These are phyloP conservation scores for Onychostoma macrolepis DNA, from an alignment of 2,113 vertebrate genomes.

Conservation along the genomic window DNA sequence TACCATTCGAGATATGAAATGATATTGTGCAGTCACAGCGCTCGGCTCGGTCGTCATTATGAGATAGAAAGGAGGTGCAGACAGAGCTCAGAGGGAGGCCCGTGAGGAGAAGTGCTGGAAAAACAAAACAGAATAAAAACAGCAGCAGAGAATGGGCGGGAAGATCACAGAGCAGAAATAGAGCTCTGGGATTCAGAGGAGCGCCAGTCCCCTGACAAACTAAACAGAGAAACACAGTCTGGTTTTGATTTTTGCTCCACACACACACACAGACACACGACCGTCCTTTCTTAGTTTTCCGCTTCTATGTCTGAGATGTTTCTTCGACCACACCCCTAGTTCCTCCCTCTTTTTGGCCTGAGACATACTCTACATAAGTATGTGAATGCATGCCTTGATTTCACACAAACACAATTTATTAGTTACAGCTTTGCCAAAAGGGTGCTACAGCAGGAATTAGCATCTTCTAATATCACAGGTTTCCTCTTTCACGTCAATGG, in stretches of 20 bases:
- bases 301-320: slow-evolving; percentile 75
- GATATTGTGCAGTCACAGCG: slow-evolving; percentile 58
- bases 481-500: not conserved
- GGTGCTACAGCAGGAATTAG: not conserved
- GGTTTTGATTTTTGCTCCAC: slow-evolving; percentile 83
- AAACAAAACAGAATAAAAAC: slow-evolving; percentile 71
- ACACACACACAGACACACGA: slow-evolving; percentile 55
- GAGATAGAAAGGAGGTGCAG: slow-evolving; percentile 31
- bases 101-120: slow-evolving; percentile 58
- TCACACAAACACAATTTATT: not conserved
- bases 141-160: slow-evolving; percentile 57
- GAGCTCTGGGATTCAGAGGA: slow-evolving; percentile 84
- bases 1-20: slow-evolving; percentile 41
- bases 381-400: not conserved
- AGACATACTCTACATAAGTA: not conserved
- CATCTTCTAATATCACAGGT: not conserved
- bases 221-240: slow-evolving; percentile 83
- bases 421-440: not conserved
- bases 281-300: slow-evolving; percentile 69
- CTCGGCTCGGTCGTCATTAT: slow-evolving; percentile 27
- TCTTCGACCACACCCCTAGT: not conserved
- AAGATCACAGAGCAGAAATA: slow-evolving; percentile 76
- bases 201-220: slow-evolving; percentile 83
- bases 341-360: not conserved
- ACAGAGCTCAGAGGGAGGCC: slow-evolving; percentile 36